phyloP scores from a whole-genome alignment of 2,888 invertebrate species.

The Halictus ligatus region DNA sequence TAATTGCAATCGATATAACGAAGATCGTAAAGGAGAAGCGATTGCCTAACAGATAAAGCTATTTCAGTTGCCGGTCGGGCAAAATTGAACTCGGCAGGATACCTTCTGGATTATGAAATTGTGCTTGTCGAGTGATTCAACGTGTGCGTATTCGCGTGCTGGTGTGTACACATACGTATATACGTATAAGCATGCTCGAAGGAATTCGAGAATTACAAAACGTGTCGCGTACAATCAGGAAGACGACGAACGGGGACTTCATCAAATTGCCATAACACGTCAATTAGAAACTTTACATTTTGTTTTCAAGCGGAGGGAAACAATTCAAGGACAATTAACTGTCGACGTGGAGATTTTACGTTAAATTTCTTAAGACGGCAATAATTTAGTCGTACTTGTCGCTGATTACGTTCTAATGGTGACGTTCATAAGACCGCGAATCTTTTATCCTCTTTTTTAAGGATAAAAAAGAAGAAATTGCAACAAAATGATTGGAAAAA shows the following conservation, averaged over 20 bases:
- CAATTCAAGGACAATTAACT: not conserved
- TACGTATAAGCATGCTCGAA: not conserved
- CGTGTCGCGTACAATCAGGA: not conserved
- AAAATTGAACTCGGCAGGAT: slow-evolving; percentile 5
- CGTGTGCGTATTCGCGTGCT: not conserved
- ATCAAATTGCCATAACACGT: slow-evolving; percentile 25
- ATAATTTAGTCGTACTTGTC: not conserved
- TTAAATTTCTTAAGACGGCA: not conserved
- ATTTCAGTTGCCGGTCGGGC: not conserved
- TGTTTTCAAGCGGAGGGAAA: slow-evolving; percentile 12
- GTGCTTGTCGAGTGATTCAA: not conserved
- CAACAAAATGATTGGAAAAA: too few relatives aligned
- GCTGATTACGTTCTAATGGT: not conserved
- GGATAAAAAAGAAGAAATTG: too few relatives aligned
- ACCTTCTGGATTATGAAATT: slow-evolving; percentile 8
- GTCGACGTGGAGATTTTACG: not conserved
- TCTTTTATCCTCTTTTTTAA: not conserved
- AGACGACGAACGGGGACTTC: not conserved
- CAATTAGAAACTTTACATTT: not conserved
- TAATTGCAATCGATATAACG: not conserved
- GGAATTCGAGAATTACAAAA: slow-evolving; percentile 8
- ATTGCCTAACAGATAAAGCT: not conserved
- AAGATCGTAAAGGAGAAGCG: not conserved
- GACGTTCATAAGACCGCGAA: too few relatives aligned
- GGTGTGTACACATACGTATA: not conserved